Evolutionary conservation across 2,888 invertebrate genomes (phyloP).

Genomic region (Thereva nobilitata): DNA sequence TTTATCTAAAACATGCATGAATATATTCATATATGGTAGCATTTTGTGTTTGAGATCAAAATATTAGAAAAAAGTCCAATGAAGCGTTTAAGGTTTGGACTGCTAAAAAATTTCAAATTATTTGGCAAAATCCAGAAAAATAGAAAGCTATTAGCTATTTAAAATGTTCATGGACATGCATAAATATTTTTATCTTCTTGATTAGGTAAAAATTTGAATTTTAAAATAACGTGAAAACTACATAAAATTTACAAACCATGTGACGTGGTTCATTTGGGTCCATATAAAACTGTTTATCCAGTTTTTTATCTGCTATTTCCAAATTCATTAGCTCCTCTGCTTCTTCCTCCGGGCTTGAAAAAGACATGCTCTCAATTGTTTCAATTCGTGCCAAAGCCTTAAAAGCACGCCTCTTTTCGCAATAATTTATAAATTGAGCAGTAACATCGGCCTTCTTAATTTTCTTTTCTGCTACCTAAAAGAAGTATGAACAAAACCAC

Average conservation of each 20-base stretch:
- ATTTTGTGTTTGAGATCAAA: too few relatives aligned
- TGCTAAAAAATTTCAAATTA: too few relatives aligned
- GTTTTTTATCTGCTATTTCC: conserved; percentile 38
- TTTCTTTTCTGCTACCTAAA: conserved; percentile 12
- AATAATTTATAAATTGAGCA: conserved; percentile 31
- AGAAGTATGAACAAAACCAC: background rate
- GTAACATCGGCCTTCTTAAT: conserved; percentile 17
- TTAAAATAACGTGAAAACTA: conserved; percentile 2
- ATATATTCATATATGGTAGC: too few relatives aligned
- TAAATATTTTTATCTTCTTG: too few relatives aligned
- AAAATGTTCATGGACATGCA: too few relatives aligned
- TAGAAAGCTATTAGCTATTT: too few relatives aligned
- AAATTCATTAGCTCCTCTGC: conserved; percentile 25
- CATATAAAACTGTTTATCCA: conserved; percentile 30
- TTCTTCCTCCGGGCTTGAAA: conserved; percentile 6
- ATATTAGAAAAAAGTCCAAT: too few relatives aligned
- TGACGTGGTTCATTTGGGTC: conserved; percentile 22
- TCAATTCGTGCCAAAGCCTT: conserved; percentile 32
- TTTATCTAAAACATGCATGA: conserved; percentile 15
- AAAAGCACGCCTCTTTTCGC: conserved; percentile 15
- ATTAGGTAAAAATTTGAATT: background rate
- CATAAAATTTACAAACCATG: conserved; percentile 6
- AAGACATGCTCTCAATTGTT: conserved; percentile 13
- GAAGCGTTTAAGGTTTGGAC: too few relatives aligned
- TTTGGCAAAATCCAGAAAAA: too few relatives aligned